Evolutionary conservation across 2,888 invertebrate genomes (phyloP), one percentile per base, ranked within the genome.

Genomic region (Eupithecia insigniata): DNA sequence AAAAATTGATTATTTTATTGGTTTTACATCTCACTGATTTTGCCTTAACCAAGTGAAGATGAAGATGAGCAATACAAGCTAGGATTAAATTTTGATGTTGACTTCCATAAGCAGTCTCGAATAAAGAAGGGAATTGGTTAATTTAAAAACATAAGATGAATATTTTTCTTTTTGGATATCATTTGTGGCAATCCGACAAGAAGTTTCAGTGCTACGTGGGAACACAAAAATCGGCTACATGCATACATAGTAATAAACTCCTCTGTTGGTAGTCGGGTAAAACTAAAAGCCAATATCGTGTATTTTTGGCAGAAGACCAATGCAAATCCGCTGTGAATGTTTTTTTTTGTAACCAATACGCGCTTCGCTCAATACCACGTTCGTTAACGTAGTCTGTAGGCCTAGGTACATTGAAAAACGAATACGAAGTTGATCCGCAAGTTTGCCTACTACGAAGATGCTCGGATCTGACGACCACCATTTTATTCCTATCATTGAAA

Each of bases 351-450:
- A 34, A 43, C 66, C 66, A 66, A 69, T 72, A 66, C 62, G 65
- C 69, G 39, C 66, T 69, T 55, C 65, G 22, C 60, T 39, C 46
- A 26, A 64, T 67, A 60, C 73, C n/a, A 32, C 55, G 67, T 73
- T 73, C 62, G 73, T 67, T 72, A 69, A 69, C 69, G 66, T 61
- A n/a, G n/a, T 46, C n/a, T n/a, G 46, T 46, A n/a, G n/a, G n/a
- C n/a, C n/a, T n/a, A n/a, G n/a, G n/a, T 46, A 46, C 46, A 46
- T n/a, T 46, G n/a, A 46, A 46, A 46, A 46, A 46, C n/a, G n/a
- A 46, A n/a, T n/a, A n/a, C n/a, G 8, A 46, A 46, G n/a, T 46
- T 46, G n/a, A 46, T 46, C 46, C n/a, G n/a, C 46, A 46, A n/a
- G 7, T n/a, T 46, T 46, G n/a, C 10, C 46, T n/a, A n/a, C n/a